These are phyloP conservation scores for Rhorus exstirpatorius DNA, from an alignment of 2,888 invertebrate genomes.

Conservation along the genomic window DNA sequence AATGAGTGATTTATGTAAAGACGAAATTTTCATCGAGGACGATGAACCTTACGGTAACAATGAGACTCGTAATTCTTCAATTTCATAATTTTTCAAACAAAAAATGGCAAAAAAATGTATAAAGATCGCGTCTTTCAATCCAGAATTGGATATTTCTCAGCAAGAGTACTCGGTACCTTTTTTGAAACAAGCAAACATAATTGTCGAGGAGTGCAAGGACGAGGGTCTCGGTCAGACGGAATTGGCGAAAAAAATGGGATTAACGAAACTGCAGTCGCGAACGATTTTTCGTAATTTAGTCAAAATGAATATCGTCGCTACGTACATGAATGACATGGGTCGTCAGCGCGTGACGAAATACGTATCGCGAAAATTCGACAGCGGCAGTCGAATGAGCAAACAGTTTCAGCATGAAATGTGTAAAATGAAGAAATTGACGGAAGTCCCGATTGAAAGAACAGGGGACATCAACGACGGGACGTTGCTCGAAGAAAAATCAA, in stretches of 20 bases:
- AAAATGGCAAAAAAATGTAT: neutral
- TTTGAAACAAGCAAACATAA: conserved; percentile 86
- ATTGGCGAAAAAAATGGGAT: conserved; percentile 83
- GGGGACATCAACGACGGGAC: neutral
- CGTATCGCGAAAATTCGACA: conserved; percentile 83
- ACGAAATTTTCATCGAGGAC: conserved; percentile 85
- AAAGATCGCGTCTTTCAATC: conserved; percentile 37
- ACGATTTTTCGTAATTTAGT: conserved; percentile 86
- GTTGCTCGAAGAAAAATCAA: conserved; percentile 6
- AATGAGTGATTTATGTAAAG: conserved; percentile 86
- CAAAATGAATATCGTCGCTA: conserved; percentile 85
- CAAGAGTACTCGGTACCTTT: conserved; percentile 81
- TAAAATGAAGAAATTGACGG: conserved; percentile 81
- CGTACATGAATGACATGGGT: conserved; percentile 87
- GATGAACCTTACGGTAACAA: conserved; percentile 81
- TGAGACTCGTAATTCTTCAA: too few species aligned
- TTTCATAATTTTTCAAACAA: too few species aligned
- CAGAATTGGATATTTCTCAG: conserved; percentile 78
- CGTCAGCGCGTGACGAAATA: conserved; percentile 87
- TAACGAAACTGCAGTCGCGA: conserved; percentile 86
- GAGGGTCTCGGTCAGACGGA: conserved; percentile 87
- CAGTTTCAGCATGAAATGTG: conserved; percentile 81
- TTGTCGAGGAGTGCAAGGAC: conserved; percentile 86
- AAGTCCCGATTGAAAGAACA: neutral
- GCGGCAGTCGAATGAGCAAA: conserved; percentile 79